These are phyloP conservation scores for Andrena cerasifolii DNA, from an alignment of 1,140 invertebrate genomes.

Conservation along the genomic window DNA sequence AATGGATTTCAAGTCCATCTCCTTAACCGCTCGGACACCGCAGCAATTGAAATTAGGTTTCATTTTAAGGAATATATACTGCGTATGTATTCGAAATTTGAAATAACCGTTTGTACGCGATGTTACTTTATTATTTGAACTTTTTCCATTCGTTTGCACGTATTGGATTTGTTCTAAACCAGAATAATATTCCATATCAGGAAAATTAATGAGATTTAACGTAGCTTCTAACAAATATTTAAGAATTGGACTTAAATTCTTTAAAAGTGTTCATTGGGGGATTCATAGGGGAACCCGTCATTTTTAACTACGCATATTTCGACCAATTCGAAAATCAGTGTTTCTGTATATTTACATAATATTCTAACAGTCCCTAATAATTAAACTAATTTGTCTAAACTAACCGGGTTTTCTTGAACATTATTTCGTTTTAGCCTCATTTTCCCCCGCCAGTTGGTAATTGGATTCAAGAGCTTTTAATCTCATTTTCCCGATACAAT, in stretches of 20 bases:
- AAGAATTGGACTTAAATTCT: too few relatives aligned
- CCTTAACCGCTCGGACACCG: conserved; percentile 89
- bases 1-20: conserved; percentile 92
- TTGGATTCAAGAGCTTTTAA: conserved; percentile 26
- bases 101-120: not conserved
- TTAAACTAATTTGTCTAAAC: not conserved
- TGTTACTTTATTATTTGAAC: not conserved
- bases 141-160: too few relatives aligned
- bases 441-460: not conserved
- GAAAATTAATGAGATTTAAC: too few relatives aligned
- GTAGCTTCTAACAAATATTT: too few relatives aligned
- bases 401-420: not conserved
- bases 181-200: too few relatives aligned
- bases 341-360: too few relatives aligned
- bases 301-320: too few relatives aligned
- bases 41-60: conserved; percentile 73
- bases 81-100: not conserved
- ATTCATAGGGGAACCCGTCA: too few relatives aligned
- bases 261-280: too few relatives aligned
- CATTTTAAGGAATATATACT: not conserved
- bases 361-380: not conserved
- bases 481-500: conserved; percentile 11
- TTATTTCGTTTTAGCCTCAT: conserved; percentile 24
- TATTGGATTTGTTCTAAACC: too few relatives aligned
- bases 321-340: too few relatives aligned